phyloP scores from a whole-genome alignment of 2,888 invertebrate species.

The Morpho helenor region DNA sequence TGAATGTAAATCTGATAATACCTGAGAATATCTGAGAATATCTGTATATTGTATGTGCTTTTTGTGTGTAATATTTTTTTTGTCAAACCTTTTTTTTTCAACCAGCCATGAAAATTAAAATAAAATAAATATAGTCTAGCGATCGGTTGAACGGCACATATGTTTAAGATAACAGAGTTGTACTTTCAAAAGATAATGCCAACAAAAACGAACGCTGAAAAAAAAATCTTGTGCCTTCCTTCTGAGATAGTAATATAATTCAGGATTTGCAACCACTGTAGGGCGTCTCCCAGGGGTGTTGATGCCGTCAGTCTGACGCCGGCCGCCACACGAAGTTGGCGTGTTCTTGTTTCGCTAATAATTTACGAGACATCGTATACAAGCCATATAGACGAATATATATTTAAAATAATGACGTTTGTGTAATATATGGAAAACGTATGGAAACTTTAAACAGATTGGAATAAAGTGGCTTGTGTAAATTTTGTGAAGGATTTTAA shows the following conservation, averaged over 20 bases:
- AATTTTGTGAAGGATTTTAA: neutral
- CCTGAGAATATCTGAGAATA: too few species aligned
- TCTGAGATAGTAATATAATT: slow-evolving; percentile 22
- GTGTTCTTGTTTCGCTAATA: slow-evolving; percentile 21
- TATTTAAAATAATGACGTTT: neutral
- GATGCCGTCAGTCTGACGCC: slow-evolving; percentile 47
- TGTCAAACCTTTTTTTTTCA: too few species aligned
- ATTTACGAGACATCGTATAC: slow-evolving; percentile 16
- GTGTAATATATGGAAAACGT: neutral
- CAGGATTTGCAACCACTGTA: slow-evolving; percentile 23
- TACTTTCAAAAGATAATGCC: slow-evolving; percentile 6
- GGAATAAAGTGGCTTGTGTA: slow-evolving; percentile 3
- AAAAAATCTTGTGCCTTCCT: slow-evolving; percentile 12
- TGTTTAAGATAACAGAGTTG: neutral
- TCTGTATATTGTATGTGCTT: too few species aligned
- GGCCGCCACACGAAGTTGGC: slow-evolving; percentile 31
- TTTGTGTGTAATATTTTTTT: too few species aligned
- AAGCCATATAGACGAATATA: slow-evolving; percentile 8
- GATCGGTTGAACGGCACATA: neutral
- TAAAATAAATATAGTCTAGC: too few species aligned
- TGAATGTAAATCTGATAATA: too few species aligned
- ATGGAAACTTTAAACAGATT: neutral
- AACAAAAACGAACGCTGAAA: slow-evolving; percentile 8
- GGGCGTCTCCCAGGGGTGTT: slow-evolving; percentile 28
- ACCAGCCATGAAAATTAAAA: too few species aligned